Conservation (phyloP, 2,113 vertebrate genomes). For the Trogon surrucura region DNA sequence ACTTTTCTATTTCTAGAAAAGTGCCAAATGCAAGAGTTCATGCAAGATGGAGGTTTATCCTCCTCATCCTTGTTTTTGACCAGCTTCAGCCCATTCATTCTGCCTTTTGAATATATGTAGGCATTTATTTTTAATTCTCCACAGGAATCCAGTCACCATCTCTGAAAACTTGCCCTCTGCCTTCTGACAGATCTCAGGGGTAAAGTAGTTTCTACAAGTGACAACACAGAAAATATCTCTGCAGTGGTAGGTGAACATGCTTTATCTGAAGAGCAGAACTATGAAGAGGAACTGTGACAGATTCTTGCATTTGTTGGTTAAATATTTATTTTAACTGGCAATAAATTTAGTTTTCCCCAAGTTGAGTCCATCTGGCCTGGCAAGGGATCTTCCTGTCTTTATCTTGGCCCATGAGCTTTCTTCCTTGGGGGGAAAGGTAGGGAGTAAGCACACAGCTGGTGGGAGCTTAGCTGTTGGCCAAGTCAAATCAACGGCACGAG, state of each 20-base stretch:
- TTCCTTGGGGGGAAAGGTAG: neutral
- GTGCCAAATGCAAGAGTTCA: neutral
- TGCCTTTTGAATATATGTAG: neutral
- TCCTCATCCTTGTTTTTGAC: neutral
- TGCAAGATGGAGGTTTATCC: neutral
- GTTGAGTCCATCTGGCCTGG: neutral
- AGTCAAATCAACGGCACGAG: neutral
- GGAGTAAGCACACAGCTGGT: neutral
- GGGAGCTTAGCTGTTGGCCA: neutral
- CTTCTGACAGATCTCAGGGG: neutral
- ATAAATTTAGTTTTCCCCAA: neutral
- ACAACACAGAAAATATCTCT: neutral
- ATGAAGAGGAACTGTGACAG: neutral
- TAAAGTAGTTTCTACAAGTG: neutral
- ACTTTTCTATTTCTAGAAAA: slow-evolving; percentile 34
- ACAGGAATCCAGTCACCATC: neutral
- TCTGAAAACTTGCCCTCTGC: neutral
- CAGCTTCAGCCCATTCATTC: neutral
- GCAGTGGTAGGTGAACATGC: neutral
- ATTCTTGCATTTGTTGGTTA: neutral
- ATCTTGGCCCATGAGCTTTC: neutral
- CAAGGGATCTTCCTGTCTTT: neutral
- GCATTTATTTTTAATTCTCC: neutral
- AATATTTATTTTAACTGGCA: neutral
- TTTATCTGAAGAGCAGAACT: neutral